phyloP scores from a whole-genome alignment of 2,888 invertebrate genomes.

The Prenolepis imparis region DNA sequence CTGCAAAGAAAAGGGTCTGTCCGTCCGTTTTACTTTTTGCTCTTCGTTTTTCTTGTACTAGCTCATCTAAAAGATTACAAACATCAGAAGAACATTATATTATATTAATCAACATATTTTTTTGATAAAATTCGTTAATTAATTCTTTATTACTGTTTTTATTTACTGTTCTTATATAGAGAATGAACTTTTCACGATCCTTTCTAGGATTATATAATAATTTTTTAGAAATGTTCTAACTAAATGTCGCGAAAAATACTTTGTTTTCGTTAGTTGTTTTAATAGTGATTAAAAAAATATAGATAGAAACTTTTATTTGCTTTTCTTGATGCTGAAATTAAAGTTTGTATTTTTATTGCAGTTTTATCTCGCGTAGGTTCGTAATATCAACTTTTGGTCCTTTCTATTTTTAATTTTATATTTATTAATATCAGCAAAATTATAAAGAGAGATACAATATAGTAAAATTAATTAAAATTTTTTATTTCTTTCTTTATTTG shows the following conservation, averaged over 20 bases:
- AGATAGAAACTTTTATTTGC: background rate
- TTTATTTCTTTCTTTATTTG: too few species aligned
- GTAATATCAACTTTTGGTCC: background rate
- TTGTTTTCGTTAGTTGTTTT: background rate
- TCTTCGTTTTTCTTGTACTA: background rate
- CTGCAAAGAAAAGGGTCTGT: background rate
- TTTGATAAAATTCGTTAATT: background rate
- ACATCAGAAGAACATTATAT: background rate
- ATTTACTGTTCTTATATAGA: background rate
- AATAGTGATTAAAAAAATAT: background rate
- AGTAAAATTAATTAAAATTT: too few species aligned
- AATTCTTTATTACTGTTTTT: background rate
- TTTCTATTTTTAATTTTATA: constrained; percentile 17
- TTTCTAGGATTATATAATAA: background rate
- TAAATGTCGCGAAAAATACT: constrained; percentile 2
- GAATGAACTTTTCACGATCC: background rate
- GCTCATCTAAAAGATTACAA: background rate
- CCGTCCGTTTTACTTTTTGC: background rate
- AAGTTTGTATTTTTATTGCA: constrained; percentile 15
- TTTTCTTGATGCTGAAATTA: background rate
- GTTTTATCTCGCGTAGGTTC: background rate
- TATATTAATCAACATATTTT: background rate
- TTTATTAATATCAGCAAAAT: background rate
- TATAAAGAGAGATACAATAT: background rate
- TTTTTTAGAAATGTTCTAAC: background rate